Percentiles rank a stretch among this genome's conserved stretches.
Evolutionary conservation across 2,113 vertebrate genomes (phyloP).

Genomic region (Uropsilus gracilis): DNA sequence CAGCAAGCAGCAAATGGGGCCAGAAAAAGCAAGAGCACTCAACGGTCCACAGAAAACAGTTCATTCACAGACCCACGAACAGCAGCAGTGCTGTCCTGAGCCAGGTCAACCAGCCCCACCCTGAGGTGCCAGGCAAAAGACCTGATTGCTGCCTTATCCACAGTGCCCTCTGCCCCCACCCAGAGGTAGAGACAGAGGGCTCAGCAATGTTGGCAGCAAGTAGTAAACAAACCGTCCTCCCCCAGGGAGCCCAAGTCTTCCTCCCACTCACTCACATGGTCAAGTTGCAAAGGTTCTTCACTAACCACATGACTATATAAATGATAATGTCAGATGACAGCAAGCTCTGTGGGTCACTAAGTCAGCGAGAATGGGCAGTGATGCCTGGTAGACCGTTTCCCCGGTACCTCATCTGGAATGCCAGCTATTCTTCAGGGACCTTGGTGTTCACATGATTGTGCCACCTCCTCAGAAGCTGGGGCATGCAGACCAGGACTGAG

Average conservation of each 20-base stretch:
- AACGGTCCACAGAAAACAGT: background rate
- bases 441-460: background rate
- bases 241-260: background rate
- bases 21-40: background rate
- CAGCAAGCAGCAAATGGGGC: background rate
- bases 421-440: background rate
- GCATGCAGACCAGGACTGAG: background rate
- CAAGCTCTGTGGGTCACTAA: background rate
- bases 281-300: background rate
- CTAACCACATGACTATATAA: background rate
- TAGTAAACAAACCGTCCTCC: background rate
- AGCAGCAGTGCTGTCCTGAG: background rate
- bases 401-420: background rate
- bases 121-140: background rate
- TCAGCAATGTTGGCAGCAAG: background rate
- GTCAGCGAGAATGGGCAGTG: background rate
- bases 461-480: background rate
- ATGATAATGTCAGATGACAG: background rate
- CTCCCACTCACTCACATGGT: background rate
- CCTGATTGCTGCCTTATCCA: background rate
- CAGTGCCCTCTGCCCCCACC: background rate
- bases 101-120: fast-evolving
- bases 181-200: background rate
- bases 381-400: background rate
- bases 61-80: background rate